Conservation (phyloP, 64 coral and sea anemone genomes). For the Cladopsammia gracilis region DNA sequence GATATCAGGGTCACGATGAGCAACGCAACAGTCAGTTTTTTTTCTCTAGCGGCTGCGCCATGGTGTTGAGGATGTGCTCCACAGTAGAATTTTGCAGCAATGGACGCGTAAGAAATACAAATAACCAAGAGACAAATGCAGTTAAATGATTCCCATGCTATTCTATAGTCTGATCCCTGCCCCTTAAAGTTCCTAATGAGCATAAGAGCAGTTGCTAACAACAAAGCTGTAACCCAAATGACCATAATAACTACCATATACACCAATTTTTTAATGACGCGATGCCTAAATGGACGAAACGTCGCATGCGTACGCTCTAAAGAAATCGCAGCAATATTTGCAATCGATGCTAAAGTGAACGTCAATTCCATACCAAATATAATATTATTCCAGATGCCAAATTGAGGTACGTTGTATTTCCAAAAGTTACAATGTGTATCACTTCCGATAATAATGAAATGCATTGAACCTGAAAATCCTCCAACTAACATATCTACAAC, state of each 20-base stretch:
- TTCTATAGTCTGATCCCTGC: too few relatives aligned
- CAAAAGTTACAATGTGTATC: too few relatives aligned
- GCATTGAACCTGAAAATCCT: background rate
- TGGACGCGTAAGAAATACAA: background rate
- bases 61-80: constrained; percentile 6
- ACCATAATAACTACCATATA: too few relatives aligned
- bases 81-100: background rate
- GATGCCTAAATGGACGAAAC: background rate
- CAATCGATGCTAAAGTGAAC: background rate
- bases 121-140: background rate
- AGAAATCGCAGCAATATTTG: background rate
- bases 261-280: background rate
- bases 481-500: constrained; percentile 12
- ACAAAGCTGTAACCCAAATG: background rate
- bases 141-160: background rate
- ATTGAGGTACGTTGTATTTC: background rate
- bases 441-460: background rate
- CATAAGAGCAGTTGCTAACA: background rate
- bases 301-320: background rate
- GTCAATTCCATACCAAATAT: background rate
- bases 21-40: background rate
- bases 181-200: background rate
- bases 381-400: background rate
- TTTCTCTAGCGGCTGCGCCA: background rate
- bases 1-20: background rate